These are phyloP conservation scores for Eupristina koningsbergeri DNA, from an alignment of 1,140 invertebrate species.

Conservation along the genomic window DNA sequence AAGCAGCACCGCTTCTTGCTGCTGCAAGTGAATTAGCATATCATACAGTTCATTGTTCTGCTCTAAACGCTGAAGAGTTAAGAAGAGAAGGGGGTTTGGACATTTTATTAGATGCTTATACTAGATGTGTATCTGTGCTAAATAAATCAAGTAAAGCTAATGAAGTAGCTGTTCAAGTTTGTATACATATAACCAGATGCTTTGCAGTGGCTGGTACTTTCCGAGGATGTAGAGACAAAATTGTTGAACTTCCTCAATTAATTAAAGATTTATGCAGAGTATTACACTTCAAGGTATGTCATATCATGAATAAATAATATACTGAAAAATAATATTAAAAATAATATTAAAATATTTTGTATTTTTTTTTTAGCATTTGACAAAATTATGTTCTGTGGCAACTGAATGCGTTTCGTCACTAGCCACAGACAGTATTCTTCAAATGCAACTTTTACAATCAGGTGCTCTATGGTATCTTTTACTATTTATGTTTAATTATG, in stretches of 20 bases:
- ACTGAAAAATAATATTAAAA: slow-evolving; percentile 9
- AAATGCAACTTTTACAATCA: slow-evolving; percentile 91
- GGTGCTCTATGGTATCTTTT: slow-evolving; percentile 95
- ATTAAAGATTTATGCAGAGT: slow-evolving; percentile 92
- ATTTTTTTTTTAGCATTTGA: slow-evolving; percentile 79
- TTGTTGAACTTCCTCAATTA: slow-evolving; percentile 89
- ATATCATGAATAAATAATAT: background rate
- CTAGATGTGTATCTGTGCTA: slow-evolving; percentile 91
- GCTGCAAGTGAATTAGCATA: slow-evolving; percentile 96
- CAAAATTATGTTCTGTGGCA: slow-evolving; percentile 84
- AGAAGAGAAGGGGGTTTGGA: slow-evolving; percentile 93
- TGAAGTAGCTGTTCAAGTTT: slow-evolving; percentile 93
- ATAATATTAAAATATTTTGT: slow-evolving; percentile 29
- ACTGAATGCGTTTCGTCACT: slow-evolving; percentile 90
- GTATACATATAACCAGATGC: slow-evolving; percentile 91
- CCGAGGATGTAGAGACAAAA: slow-evolving; percentile 88
- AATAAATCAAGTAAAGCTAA: slow-evolving; percentile 83
- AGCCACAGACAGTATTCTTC: slow-evolving; percentile 85
- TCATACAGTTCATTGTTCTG: slow-evolving; percentile 96
- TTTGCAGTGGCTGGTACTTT: slow-evolving; percentile 97
- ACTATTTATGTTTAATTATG: slow-evolving; percentile 94
- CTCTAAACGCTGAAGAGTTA: slow-evolving; percentile 97
- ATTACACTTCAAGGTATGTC: slow-evolving; percentile 88
- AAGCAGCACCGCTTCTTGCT: slow-evolving; percentile 87
- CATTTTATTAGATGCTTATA: slow-evolving; percentile 89